Evolutionary conservation across 2,888 invertebrate genomes (phyloP).

Genomic region (Actias luna): DNA sequence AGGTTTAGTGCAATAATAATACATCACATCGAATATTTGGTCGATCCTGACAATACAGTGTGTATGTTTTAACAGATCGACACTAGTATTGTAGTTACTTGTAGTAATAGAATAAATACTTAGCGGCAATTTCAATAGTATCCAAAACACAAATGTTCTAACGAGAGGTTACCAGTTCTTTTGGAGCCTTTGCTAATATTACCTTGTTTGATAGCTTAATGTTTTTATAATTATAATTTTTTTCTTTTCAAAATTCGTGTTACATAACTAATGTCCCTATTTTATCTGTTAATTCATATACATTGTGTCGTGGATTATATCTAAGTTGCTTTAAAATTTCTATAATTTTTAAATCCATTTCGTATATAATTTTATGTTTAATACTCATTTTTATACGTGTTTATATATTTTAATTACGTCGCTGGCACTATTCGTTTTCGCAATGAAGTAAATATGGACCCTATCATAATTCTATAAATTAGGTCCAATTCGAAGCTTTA

Average conservation of each 20-base stretch:
- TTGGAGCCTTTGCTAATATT: too few species aligned
- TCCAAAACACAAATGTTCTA: too few species aligned
- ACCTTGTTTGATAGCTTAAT: too few species aligned
- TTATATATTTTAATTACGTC: background rate
- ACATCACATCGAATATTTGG: constrained; percentile 33
- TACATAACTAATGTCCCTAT: too few species aligned
- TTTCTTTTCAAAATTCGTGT: too few species aligned
- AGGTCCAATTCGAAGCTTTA: constrained; percentile 9
- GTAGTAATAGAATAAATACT: too few species aligned
- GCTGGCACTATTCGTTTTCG: background rate
- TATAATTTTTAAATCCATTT: background rate
- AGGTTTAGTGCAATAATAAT: constrained; percentile 40
- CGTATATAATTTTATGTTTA: background rate
- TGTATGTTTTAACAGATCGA: background rate
- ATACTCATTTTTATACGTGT: constrained; percentile 4
- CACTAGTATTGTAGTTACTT: too few species aligned
- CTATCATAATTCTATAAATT: background rate
- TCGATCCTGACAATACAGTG: background rate
- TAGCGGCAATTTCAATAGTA: too few species aligned
- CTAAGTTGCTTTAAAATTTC: constrained; percentile 1
- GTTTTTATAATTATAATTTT: too few species aligned
- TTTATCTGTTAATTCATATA: background rate
- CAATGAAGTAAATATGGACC: background rate
- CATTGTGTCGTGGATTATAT: background rate
- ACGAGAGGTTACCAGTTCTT: too few species aligned